A percentile compares a stretch with the other conserved stretches of the same genome.
Conservation (phyloP, 2,888 invertebrate species). For the Apotomis betuletana region DNA sequence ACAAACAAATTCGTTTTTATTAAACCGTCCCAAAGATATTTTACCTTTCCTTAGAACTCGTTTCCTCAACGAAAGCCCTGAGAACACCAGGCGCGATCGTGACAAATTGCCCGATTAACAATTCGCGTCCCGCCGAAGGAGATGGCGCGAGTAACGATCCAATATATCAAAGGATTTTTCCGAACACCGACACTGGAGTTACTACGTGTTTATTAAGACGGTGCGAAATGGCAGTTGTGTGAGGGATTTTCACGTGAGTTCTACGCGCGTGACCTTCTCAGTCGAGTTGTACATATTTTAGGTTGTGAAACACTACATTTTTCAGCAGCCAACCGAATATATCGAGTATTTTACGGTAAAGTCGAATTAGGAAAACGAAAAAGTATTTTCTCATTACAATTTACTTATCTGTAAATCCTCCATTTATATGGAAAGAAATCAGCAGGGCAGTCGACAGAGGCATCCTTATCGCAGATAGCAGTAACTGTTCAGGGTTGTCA, state of each 20-base stretch:
- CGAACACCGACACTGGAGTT: conserved; percentile 66
- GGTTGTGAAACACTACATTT: too few relatives aligned
- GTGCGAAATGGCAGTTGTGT: conserved; percentile 36
- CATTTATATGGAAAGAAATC: conserved; percentile 32
- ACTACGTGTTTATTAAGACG: conserved; percentile 68
- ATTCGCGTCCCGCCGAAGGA: conserved; percentile 70
- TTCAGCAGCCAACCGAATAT: too few relatives aligned
- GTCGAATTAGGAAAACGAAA: conserved; percentile 17
- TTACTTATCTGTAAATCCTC: conserved; percentile 26
- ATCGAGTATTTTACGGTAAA: neutral
- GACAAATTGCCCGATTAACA: conserved; percentile 82
- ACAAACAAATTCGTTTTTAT: conserved; percentile 28
- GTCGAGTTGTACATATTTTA: neutral
- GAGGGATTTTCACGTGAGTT: conserved; percentile 17
- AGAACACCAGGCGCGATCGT: conserved; percentile 76
- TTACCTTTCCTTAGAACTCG: conserved; percentile 38
- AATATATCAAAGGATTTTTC: conserved; percentile 82
- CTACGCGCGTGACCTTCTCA: neutral
- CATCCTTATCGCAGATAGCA: conserved; percentile 31
- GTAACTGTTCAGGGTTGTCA: conserved; percentile 27
- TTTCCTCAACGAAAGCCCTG: conserved; percentile 61
- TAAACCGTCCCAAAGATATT: conserved; percentile 39
- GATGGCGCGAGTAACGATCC: conserved; percentile 80
- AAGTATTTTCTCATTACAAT: conserved; percentile 16
- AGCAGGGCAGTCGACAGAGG: conserved; percentile 32